A percentile compares a stretch with the other conserved stretches of the same genome.
These are phyloP conservation scores for Ctena decussata DNA, from an alignment of 2,888 invertebrate species.

Conservation along the genomic window DNA sequence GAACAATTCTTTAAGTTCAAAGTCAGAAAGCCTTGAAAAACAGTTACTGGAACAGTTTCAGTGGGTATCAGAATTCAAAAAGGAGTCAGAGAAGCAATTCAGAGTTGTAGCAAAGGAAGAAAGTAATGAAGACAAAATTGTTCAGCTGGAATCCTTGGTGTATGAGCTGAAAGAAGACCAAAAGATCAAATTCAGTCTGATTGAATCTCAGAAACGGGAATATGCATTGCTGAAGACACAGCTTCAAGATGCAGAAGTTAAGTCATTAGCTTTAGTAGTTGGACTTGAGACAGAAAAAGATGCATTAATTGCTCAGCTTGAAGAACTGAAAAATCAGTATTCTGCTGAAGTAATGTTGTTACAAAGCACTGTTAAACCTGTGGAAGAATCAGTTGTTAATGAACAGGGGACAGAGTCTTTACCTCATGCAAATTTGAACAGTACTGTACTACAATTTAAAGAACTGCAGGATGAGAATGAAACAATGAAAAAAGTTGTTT, in stretches of 20 bases:
- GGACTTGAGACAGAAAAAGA: constrained; percentile 61
- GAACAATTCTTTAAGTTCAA: not conserved
- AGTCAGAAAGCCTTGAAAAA: constrained; percentile 45
- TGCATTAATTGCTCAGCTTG: constrained; percentile 34
- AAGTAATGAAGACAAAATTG: not conserved
- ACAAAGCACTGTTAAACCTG: not conserved
- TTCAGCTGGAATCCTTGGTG: not conserved
- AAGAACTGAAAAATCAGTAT: constrained; percentile 23
- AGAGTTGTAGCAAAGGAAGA: not conserved
- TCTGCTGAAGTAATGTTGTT: not conserved
- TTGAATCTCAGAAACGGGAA: constrained; percentile 24
- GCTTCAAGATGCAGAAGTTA: constrained; percentile 59
- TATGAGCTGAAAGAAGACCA: not conserved
- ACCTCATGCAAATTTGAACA: constrained; percentile 6
- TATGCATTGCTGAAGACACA: constrained; percentile 35
- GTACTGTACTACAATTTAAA: not conserved
- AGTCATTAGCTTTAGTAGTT: constrained; percentile 55
- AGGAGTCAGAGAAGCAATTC: constrained; percentile 39
- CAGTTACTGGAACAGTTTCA: constrained; percentile 53
- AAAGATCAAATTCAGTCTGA: not conserved
- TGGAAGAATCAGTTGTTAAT: not conserved
- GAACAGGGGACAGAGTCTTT: not conserved
- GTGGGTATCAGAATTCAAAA: constrained; percentile 53
- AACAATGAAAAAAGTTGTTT: not conserved
- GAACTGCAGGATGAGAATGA: constrained; percentile 19